These are phyloP conservation scores for Falco cherrug DNA, from an alignment of 2,797 vertebrate genomes.

Conservation along the genomic window DNA sequence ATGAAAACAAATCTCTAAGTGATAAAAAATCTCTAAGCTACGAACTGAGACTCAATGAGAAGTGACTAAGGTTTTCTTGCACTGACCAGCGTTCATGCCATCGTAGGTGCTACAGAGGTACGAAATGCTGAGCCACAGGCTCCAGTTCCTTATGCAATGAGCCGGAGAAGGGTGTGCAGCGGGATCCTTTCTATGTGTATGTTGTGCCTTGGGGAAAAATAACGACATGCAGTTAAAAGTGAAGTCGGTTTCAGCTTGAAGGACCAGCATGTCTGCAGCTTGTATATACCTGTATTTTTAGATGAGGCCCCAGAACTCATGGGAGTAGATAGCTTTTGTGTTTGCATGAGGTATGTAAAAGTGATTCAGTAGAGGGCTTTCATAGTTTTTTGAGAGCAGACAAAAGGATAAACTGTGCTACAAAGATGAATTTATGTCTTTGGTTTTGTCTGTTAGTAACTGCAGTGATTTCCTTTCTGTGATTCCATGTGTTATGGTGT, in stretches of 20 bases:
- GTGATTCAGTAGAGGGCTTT: background rate
- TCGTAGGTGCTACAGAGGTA: background rate
- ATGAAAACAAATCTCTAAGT: background rate
- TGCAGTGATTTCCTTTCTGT: background rate
- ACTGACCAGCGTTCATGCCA: background rate
- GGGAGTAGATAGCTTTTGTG: background rate
- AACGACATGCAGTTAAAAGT: background rate
- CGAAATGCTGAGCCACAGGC: background rate
- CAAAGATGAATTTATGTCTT: background rate
- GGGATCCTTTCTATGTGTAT: background rate
- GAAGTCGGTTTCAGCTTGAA: background rate
- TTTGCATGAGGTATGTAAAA: background rate
- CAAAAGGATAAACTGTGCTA: background rate
- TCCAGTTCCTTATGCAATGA: background rate
- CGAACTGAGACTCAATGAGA: background rate
- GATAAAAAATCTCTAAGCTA: background rate
- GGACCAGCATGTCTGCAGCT: background rate
- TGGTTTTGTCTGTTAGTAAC: background rate
- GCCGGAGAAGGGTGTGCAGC: background rate
- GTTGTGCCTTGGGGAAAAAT: background rate
- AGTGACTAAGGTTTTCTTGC: background rate
- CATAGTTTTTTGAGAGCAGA: background rate
- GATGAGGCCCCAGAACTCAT: background rate
- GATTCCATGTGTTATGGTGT: background rate
- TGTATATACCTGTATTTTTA: background rate